These are phyloP conservation scores for Phengaris alcon DNA, from an alignment of 2,888 invertebrate genomes.

Conservation along the genomic window DNA sequence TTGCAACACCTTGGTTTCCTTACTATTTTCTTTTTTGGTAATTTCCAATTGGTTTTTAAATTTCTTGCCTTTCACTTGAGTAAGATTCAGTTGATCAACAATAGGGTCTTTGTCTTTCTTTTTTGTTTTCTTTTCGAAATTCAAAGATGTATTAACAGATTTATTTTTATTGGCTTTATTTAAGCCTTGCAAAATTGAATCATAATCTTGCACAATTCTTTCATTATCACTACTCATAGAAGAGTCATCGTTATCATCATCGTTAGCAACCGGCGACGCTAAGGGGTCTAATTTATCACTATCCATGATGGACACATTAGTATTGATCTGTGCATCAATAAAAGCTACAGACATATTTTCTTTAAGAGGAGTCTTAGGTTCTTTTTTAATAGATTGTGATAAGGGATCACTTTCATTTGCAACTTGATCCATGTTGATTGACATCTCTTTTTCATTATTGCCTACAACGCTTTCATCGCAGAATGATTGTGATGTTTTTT, in stretches of 20 bases:
- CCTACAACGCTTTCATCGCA: conserved; percentile 44
- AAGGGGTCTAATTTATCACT: conserved; percentile 54
- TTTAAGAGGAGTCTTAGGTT: conserved; percentile 60
- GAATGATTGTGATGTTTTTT: conserved; percentile 47
- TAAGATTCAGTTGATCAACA: conserved; percentile 64
- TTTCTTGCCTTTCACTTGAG: conserved; percentile 48
- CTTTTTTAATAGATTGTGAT: conserved; percentile 51
- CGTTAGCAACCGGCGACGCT: conserved; percentile 46
- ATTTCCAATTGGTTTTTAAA: conserved; percentile 32
- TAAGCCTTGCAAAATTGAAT: conserved; percentile 56
- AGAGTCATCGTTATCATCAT: conserved; percentile 40
- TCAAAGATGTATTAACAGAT: conserved; percentile 54
- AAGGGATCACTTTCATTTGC: conserved; percentile 54
- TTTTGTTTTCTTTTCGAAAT: conserved; percentile 53
- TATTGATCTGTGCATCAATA: conserved; percentile 51
- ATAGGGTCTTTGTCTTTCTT: conserved; percentile 50
- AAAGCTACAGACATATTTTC: conserved; percentile 53
- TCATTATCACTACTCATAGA: conserved; percentile 61
- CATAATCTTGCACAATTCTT: conserved; percentile 63
- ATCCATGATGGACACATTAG: conserved; percentile 45
- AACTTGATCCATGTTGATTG: conserved; percentile 46
- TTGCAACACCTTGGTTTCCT: conserved; percentile 17
- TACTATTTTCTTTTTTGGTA: conserved; percentile 32
- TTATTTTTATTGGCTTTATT: conserved; percentile 50
- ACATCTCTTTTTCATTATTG: conserved; percentile 60